These are phyloP conservation scores for Ataeniobius toweri DNA, from an alignment of 2,797 vertebrate genomes.

Conservation along the genomic window DNA sequence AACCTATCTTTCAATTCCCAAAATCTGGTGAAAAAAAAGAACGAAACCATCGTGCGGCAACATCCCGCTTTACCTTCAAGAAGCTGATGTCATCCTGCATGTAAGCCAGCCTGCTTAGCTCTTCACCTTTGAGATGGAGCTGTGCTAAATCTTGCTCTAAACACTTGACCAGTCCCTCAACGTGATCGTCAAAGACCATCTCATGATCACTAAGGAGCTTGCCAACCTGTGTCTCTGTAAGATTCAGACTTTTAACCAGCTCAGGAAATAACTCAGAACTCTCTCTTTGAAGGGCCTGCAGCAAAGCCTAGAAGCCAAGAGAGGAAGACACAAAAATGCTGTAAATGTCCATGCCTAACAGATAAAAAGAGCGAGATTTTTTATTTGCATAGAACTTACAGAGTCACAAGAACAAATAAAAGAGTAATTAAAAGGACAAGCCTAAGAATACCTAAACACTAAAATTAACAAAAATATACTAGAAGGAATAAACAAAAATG, in stretches of 20 bases:
- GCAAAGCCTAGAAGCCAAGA: slow-evolving; percentile 52
- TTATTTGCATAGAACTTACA: no score
- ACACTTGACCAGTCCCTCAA: slow-evolving; percentile 62
- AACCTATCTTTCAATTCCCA: background rate
- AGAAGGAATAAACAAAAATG: background rate
- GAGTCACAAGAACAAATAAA: no score
- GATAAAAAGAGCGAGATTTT: background rate
- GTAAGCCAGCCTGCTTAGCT: slow-evolving; percentile 64
- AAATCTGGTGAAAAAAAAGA: background rate
- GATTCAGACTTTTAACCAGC: slow-evolving; percentile 56
- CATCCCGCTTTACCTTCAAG: slow-evolving; percentile 66
- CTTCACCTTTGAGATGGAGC: slow-evolving; percentile 67
- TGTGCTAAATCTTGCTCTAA: slow-evolving; percentile 74
- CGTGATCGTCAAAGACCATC: slow-evolving; percentile 47
- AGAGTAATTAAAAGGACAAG: no score
- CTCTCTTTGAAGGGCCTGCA: slow-evolving; percentile 73
- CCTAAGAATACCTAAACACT: no score
- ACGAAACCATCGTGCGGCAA: background rate
- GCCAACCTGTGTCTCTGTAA: slow-evolving; percentile 57
- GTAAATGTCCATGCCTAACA: background rate
- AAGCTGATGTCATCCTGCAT: slow-evolving; percentile 75
- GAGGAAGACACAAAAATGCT: background rate
- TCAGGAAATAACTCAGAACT: slow-evolving; percentile 65
- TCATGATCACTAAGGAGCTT: slow-evolving; percentile 70
- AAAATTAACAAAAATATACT: no score